A percentile compares a stretch with the other conserved stretches of the same genome.
Evolutionary conservation across 2,113 vertebrate genomes (phyloP).

Genomic region (Thamnophis sirtalis): DNA sequence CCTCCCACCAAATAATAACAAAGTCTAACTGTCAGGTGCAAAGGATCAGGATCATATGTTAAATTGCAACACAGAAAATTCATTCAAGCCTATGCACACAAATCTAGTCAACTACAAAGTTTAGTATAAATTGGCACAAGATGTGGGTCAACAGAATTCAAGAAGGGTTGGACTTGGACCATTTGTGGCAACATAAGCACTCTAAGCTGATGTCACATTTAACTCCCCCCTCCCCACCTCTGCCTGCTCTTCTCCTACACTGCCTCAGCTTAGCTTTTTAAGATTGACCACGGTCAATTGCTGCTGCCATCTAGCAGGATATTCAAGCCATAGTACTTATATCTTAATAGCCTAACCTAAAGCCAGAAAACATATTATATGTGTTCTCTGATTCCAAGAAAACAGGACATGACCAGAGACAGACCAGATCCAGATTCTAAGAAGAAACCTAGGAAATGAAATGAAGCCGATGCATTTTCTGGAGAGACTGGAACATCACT

Average conservation of each 20-base stretch:
- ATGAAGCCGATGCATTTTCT: not conserved
- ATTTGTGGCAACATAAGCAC: not conserved
- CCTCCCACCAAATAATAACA: not conserved
- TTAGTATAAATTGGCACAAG: not conserved
- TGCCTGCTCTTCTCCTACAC: not conserved
- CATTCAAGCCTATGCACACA: not conserved
- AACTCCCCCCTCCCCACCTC: not conserved
- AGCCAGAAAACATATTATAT: conserved; percentile 38
- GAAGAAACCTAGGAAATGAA: not conserved
- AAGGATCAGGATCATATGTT: not conserved
- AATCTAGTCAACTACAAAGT: not conserved
- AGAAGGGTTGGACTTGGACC: not conserved
- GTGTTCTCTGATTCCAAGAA: conserved; percentile 43
- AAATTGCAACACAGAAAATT: not conserved
- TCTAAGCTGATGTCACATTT: not conserved
- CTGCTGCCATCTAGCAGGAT: not conserved
- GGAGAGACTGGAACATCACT: not conserved
- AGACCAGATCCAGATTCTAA: not conserved
- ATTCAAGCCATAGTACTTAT: not conserved
- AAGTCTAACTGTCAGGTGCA: not conserved
- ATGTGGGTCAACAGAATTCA: not conserved
- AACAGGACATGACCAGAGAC: not conserved
- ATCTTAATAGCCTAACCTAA: conserved; percentile 31
- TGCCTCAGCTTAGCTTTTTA: not conserved
- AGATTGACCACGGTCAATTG: not conserved